Evolutionary conservation across 2,888 invertebrate genomes (phyloP).

Genomic region (Alitta virens): DNA sequence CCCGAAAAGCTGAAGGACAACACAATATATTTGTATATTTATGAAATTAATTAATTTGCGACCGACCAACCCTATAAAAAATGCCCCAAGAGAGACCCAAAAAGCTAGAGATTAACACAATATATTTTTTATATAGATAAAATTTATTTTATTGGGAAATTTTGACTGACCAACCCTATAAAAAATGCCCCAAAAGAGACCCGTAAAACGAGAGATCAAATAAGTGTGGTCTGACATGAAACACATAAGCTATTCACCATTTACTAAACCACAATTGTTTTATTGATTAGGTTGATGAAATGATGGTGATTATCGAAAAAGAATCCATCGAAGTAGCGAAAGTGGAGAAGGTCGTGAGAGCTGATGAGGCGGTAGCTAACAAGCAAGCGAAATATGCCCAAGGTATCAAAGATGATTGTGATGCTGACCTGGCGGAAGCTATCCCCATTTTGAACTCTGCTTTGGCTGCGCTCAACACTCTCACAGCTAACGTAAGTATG

Average conservation of each 20-base stretch:
- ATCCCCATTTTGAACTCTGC: conserved; percentile 92
- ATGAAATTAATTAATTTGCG: too few species aligned
- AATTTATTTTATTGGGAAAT: too few species aligned
- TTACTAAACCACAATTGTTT: neutral
- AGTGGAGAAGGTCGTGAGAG: conserved; percentile 59
- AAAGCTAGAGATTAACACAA: too few species aligned
- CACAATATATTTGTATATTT: too few species aligned
- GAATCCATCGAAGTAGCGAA: conserved; percentile 64
- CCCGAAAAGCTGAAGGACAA: too few species aligned
- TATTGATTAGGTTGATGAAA: conserved; percentile 67
- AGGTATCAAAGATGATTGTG: conserved; percentile 96
- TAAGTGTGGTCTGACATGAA: too few species aligned
- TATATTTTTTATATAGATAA: too few species aligned
- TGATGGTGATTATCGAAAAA: conserved; percentile 91
- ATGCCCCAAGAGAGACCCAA: too few species aligned
- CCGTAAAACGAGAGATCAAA: too few species aligned
- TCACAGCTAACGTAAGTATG: conserved; percentile 62
- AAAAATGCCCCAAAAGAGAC: too few species aligned
- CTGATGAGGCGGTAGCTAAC: conserved; percentile 58
- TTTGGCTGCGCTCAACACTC: conserved; percentile 83
- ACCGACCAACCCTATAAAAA: too few species aligned
- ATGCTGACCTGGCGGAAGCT: conserved; percentile 92
- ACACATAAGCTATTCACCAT: neutral
- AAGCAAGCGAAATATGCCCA: conserved; percentile 91
- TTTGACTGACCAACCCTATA: too few species aligned